Evolutionary conservation across 2,113 vertebrate species (phyloP), one percentile per base, ranked within the genome.

Genomic region (Corythoichthys haematopterus): DNA sequence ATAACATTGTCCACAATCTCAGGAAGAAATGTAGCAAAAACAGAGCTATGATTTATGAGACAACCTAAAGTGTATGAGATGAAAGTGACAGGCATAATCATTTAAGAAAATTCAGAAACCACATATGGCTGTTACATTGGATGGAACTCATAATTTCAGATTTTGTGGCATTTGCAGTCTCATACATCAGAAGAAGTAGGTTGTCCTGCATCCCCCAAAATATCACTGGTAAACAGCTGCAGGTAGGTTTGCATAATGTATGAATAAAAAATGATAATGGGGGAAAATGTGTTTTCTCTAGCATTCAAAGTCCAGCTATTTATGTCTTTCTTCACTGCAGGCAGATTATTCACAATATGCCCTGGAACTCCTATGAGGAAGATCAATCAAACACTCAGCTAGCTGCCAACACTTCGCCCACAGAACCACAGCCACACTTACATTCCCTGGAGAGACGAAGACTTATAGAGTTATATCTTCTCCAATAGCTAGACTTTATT

Each of bases 321-420:
- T 59, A 59, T n/a, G 38, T 43, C n/a, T 20, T 43, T 43, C 58
- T 10, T 60, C 58, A 20, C 16, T 12, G 10, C 15, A 9, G 2
- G 9, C 16, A 43, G 58, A 60, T 60, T 60, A 43, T 38, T 59
- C 15, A 59, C 57, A 15, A 36, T 37, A 1, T 43, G 38, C 37
- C 58, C 38, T 60, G 58, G 37, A 40, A 60, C 35, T 59, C 4
- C 37, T 20, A 20, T 60, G 8, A 20, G 16, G 37, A 38, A 37
- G 77, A 81, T 81, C 74, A 83, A 85, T 82, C 43, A 38, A 28
- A 37, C 74, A 74, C 66, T 76, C 60, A 59, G 59, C 50, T 77
- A 64, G 65, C 83, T 79, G 57, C 66, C 64, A 68, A 37, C 45
- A 12, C 68, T 12, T 57, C 64, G 66, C 52, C 37, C 68, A 16